Conservation (phyloP, 2,113 vertebrate species). For the Triplophysa tibetana region DNA sequence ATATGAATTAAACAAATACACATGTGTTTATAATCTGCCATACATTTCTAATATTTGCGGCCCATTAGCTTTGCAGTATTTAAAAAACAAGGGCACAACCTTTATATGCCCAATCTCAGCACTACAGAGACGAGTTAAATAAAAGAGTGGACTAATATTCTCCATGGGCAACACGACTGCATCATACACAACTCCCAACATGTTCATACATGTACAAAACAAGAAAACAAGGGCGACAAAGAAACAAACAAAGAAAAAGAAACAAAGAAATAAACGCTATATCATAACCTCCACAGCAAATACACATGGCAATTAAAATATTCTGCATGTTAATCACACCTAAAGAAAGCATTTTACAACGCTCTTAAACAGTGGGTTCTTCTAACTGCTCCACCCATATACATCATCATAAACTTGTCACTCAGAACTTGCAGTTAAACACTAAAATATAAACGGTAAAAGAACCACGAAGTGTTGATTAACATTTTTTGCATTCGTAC, state of each 20-base stretch:
- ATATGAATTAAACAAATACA: neutral
- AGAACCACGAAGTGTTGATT: neutral
- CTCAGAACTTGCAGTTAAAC: neutral
- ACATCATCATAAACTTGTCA: neutral
- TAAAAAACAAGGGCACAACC: neutral
- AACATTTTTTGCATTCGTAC: neutral
- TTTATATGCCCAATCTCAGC: neutral
- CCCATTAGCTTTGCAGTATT: neutral
- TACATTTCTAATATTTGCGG: neutral
- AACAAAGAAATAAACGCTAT: neutral
- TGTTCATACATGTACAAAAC: slow-evolving; percentile 38
- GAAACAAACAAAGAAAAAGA: neutral
- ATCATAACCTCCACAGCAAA: neutral
- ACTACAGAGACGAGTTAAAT: neutral
- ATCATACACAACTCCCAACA: slow-evolving; percentile 34
- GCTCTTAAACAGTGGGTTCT: neutral
- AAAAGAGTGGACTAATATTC: neutral
- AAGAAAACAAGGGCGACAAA: neutral
- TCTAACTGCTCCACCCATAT: neutral
- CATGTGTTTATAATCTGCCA: neutral
- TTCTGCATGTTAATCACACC: neutral
- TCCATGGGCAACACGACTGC: slow-evolving; percentile 1
- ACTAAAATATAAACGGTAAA: neutral
- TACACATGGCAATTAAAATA: neutral
- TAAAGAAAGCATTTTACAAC: neutral